Base-by-base conservation (phyloP, 2,888 invertebrate species). In the Orchesellides sinensis region DNA sequence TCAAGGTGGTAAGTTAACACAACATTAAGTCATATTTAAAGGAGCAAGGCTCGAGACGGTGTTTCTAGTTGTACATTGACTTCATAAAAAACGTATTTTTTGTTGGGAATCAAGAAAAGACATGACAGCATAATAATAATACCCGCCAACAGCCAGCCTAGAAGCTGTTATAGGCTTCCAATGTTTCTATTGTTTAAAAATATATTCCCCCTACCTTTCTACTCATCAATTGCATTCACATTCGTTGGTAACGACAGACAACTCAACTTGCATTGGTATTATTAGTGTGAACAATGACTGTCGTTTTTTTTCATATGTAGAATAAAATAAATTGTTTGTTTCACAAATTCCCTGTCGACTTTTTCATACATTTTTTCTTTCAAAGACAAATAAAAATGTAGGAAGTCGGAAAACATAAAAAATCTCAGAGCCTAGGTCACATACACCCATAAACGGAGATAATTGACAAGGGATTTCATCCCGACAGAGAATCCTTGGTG, bases 381-480 rank as follows among this genome's bases (percentile, higher is more conserved):
- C n/a, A n/a, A n/a, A n/a, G n/a, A n/a, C n/a, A 32, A 23, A 23
- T n/a, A 49, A 25, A 21, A 27, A 25, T 8, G 49, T 21, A 32
- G 21, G 8, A 74, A 52, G 25, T 27, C 0, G 27, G 45, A 78
- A 25, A 25, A 65, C 29, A 47, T 65, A 59, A 80, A n/a, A 65
- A 70, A 66, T 52, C 70, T 66, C 54, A 59, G 40, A 81, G 73
- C 74, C 68, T 81, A 63, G 81, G 81, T 75, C 82, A 82, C 82
- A 82, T 82, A 75, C 75, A 70, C 82, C 82, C 82, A 82, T 82
- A 82, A 82, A 75, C 69, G 75, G 74, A 70, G 74, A 82, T 82
- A 82, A 82, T 82, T 82, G 83, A 83, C 83, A 83, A 83, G 83
- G 83, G 83, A 82, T 83, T 83, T 77, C 63, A 72, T 77, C 72